Base-by-base conservation (phyloP, 2,888 invertebrate genomes). In the Callyntrura guangdongensis region DNA sequence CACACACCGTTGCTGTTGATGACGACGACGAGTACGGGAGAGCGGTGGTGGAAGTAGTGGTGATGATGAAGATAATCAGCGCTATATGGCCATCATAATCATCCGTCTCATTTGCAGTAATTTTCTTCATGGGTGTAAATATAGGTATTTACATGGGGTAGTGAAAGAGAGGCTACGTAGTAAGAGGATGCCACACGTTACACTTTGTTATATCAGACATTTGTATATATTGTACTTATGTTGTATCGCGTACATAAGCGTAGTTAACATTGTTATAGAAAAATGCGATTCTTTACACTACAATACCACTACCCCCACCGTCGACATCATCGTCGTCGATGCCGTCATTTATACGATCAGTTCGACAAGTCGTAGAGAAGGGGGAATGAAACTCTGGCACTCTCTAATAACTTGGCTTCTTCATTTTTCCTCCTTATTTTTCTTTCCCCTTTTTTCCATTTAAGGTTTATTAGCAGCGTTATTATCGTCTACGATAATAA, bases 21-120 rank as follows among this genome's bases (percentile, higher is more conserved):
- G 56, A 83, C 61, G 72, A 72, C 36, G 36, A 36, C 36, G 36
- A 36, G 6, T 36, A 36, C 45, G 72, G 81, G 69, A 88, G 74
- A 49, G 74, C 47, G 20, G 53, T 36, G 11, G 53, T 59, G 27
- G 72, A 77, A 77, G 25, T 53, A 56, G 67, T 47, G 47, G 74
- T 61, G 83, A 77, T 86, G 86, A 86, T 89, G 84, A 84, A 89
- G 83, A 89, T 84, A 89, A 89, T 89, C 89, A 89, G 84, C 64
- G 89, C 74, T 89, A 84, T 83, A 84, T 84, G 89, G 67, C 77
- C 84, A 84, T 84, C 84, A 89, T 84, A 89, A 89, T 89, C 89
- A 89, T 89, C 84, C 89, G 89, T 89, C 84, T 89, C 89, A 89
- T 89, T 89, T 89, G 67, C 89, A 89, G 89, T 89, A 89, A 89